Evolutionary conservation across 1,140 invertebrate genomes (phyloP), one percentile per base, ranked within the genome.

Genomic region (Aphis craccivora): DNA sequence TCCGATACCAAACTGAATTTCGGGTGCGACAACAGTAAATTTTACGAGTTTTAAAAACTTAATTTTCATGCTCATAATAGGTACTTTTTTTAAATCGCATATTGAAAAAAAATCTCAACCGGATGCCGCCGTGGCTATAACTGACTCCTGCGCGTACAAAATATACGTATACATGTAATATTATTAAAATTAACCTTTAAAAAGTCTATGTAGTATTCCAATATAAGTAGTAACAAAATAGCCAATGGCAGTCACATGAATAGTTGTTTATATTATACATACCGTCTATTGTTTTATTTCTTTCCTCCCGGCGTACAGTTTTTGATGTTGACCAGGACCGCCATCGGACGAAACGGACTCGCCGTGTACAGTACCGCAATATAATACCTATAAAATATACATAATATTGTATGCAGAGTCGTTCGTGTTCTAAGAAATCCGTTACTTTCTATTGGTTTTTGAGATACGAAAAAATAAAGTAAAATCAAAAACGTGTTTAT

Each of bases 181-280:
- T 30, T 67, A 76, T 76, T 76, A n/a, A 76, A 76, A 76, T 76
- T 76, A 76, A n/a, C 60, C 60, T 76, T 30, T 35, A 45, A 30
- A 76, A 76, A n/a, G 60, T 18, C n/a, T n/a, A 76, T 23, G 7
- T 53, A 51, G 18, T 76, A n/a, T 76, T n/a, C n/a, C 18, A 60
- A 76, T 76, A 76, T 76, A n/a, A 76, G 14, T 35, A 76, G 60
- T 83, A 83, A 83, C 76, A 35, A 83, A 83, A 83, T 37, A 83
- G 76, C 76, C 76, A 37, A n/a, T 83, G 35, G n/a, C n/a, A 83
- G 22, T 83, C 22, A 23, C 22, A 83, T 83, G 9, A 37, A 83
- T 83, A 83, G 76, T 83, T 83, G 76, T 83, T 83, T 83, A 37
- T 37, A 83, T 37, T 83, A 37, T 83, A 83, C 9, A 22, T 23